phyloP scores from a whole-genome alignment of 2,888 invertebrate species.

The Hedychridium roseum region DNA sequence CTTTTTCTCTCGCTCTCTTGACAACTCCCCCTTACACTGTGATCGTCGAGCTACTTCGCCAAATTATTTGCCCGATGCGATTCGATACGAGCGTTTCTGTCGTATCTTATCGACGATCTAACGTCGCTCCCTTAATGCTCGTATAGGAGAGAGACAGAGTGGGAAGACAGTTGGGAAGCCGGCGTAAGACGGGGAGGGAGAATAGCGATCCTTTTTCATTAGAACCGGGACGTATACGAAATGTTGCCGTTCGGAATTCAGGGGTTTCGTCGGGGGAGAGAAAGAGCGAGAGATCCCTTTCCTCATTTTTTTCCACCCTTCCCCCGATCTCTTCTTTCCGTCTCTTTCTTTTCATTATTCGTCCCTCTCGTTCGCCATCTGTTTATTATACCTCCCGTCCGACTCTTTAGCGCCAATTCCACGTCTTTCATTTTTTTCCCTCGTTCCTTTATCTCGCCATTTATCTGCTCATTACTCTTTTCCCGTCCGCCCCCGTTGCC shows the following conservation, averaged over 20 bases:
- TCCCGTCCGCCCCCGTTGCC: too few relatives aligned
- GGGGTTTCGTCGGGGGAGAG: neutral
- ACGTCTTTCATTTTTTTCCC: too few relatives aligned
- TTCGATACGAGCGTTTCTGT: slow-evolving; percentile 38
- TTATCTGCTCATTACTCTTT: too few relatives aligned
- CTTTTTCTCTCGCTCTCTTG: slow-evolving; percentile 3
- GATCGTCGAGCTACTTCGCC: slow-evolving; percentile 26
- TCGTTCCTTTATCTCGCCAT: too few relatives aligned
- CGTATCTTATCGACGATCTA: slow-evolving; percentile 43
- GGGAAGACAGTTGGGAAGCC: neutral
- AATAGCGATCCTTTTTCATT: too few relatives aligned
- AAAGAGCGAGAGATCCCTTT: neutral
- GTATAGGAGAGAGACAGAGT: neutral
- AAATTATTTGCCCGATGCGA: slow-evolving; percentile 45
- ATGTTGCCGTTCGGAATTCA: neutral
- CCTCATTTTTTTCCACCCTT: neutral
- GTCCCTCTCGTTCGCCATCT: neutral
- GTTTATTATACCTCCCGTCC: too few relatives aligned
- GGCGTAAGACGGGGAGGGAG: too few relatives aligned
- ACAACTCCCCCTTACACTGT: slow-evolving; percentile 9
- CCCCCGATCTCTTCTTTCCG: neutral
- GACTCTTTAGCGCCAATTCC: too few relatives aligned
- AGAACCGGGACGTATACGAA: neutral
- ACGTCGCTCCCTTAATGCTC: slow-evolving; percentile 26
- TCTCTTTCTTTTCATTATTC: neutral